Evolutionary conservation across 2,888 invertebrate genomes (phyloP).

Genomic region (Parnassius apollo): DNA sequence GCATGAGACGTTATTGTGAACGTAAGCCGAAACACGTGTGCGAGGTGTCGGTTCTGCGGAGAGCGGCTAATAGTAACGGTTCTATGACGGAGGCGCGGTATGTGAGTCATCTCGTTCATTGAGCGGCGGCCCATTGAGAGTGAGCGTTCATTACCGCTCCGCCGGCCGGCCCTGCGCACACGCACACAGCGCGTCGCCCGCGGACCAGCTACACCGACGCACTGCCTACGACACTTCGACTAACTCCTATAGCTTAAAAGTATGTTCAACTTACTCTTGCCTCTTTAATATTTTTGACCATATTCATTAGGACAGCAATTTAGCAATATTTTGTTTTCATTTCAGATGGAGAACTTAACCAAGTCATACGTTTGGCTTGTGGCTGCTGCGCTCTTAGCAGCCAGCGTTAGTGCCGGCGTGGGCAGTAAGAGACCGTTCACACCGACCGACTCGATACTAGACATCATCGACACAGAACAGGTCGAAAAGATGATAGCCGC

Average conservation of each 20-base stretch:
- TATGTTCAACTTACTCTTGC: background rate
- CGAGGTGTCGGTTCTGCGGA: constrained; percentile 58
- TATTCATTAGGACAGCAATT: background rate
- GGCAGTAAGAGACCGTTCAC: constrained; percentile 63
- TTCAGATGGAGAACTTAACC: constrained; percentile 70
- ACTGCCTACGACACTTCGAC: constrained; percentile 53
- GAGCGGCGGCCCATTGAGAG: constrained; percentile 72
- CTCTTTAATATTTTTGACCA: background rate
- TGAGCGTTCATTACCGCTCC: constrained; percentile 76
- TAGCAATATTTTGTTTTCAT: constrained; percentile 37
- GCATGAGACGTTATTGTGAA: constrained; percentile 33
- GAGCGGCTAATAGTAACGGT: constrained; percentile 55
- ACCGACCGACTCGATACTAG: constrained; percentile 81
- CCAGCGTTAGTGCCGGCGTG: constrained; percentile 65
- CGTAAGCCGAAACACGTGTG: constrained; percentile 58
- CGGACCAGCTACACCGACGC: constrained; percentile 59
- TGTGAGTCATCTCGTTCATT: constrained; percentile 71
- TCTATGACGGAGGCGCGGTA: constrained; percentile 74
- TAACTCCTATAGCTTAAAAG: constrained; percentile 10
- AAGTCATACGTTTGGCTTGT: constrained; percentile 69
- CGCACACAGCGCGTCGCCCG: constrained; percentile 73
- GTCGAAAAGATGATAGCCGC: constrained; percentile 80
- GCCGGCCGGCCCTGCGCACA: constrained; percentile 64
- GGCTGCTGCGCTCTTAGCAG: constrained; percentile 62
- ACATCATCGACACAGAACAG: constrained; percentile 82